Percentiles rank a stretch among this genome's conserved stretches.
These are phyloP conservation scores for Myathropa florea DNA, from an alignment of 2,888 invertebrate genomes.

Conservation along the genomic window DNA sequence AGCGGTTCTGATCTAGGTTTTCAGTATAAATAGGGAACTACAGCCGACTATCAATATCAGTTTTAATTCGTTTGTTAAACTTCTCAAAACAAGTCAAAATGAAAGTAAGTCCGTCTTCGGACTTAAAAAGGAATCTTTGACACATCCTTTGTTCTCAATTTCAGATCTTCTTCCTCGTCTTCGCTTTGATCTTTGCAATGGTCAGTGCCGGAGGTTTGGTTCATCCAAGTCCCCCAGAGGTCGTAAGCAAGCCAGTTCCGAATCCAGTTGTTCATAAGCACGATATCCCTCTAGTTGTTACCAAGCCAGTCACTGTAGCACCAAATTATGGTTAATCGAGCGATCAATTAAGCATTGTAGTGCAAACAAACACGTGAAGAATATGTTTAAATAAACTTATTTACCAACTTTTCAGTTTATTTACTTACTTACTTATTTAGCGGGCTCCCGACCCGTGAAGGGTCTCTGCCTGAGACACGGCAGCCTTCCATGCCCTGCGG, in stretches of 20 bases:
- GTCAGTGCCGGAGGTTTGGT: background rate
- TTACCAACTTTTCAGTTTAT: no score
- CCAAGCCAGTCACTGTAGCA: no score
- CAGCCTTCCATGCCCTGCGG: no score
- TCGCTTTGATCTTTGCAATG: background rate
- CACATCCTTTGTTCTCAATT: background rate
- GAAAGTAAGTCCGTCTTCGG: slow-evolving; percentile 22
- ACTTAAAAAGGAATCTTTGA: background rate
- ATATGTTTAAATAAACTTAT: no score
- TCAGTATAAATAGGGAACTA: background rate
- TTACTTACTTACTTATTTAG: no score
- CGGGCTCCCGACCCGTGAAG: no score
- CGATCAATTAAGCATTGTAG: no score
- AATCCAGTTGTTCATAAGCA: no score
- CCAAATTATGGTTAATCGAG: no score
- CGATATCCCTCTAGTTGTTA: no score
- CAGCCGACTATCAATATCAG: background rate
- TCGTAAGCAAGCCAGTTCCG: background rate
- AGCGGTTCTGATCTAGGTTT: background rate
- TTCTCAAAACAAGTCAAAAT: slow-evolving; percentile 9
- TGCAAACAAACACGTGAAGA: no score
- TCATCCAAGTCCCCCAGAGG: background rate
- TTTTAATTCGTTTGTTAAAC: slow-evolving; percentile 11
- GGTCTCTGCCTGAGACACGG: no score
- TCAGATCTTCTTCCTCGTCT: background rate